Evolutionary conservation across 2,113 vertebrate species (phyloP).

Genomic region (Montifringilla adamsi): DNA sequence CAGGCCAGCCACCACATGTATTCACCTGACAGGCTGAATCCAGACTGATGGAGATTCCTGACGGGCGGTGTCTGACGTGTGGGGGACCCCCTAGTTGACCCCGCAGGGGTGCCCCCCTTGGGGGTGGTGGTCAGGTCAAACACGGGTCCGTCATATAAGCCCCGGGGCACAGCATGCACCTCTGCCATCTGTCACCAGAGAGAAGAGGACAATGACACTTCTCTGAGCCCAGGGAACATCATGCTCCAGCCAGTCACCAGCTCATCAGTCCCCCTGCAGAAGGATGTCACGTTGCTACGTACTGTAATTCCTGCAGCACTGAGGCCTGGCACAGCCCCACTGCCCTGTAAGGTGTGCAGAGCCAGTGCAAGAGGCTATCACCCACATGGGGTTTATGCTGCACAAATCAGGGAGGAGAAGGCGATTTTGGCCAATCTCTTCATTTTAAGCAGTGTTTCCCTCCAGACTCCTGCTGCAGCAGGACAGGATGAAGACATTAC

Average conservation of each 20-base stretch:
- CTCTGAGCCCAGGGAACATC: background rate
- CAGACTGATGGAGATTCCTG: slow-evolving; percentile 96
- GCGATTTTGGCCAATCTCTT: background rate
- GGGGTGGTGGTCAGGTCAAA: slow-evolving; percentile 91
- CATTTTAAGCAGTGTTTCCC: background rate
- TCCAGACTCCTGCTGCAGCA: background rate
- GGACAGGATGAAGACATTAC: background rate
- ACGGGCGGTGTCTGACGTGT: slow-evolving; percentile 85
- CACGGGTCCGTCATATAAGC: slow-evolving; percentile 95
- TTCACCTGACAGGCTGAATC: slow-evolving; percentile 93
- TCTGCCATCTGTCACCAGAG: slow-evolving; percentile 82
- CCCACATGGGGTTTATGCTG: background rate
- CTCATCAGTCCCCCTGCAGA: background rate
- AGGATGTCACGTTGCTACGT: background rate
- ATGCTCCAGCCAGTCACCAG: background rate
- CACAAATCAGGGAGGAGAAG: background rate
- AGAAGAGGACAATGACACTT: background rate
- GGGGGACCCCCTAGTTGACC: slow-evolving; percentile 90
- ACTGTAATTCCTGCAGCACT: background rate
- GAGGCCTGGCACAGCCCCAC: background rate
- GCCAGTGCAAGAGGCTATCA: background rate
- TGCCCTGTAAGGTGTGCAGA: background rate
- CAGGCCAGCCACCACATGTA: background rate
- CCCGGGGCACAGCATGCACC: slow-evolving; percentile 90
- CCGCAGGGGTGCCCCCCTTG: slow-evolving; percentile 88